These are phyloP conservation scores for Drosophila histrio DNA, from an alignment of 2,888 invertebrate species.

Conservation along the genomic window DNA sequence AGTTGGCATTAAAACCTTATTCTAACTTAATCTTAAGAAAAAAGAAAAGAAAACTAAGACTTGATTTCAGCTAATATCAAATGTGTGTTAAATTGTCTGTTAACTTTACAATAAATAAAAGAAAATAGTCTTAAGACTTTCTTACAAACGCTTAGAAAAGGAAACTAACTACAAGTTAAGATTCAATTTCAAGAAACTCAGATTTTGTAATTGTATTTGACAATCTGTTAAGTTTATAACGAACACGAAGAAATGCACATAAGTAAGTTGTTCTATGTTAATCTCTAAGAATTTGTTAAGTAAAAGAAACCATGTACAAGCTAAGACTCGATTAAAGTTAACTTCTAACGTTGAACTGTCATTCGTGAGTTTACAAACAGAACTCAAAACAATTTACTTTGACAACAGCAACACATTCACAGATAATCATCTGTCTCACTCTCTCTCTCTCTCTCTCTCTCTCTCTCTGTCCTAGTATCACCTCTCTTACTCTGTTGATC, in stretches of 20 bases:
- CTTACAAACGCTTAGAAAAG: not conserved
- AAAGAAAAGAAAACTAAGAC: not conserved
- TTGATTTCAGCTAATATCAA: not conserved
- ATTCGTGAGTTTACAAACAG: conserved; percentile 1
- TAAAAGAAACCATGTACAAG: not conserved
- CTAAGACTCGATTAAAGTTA: conserved; percentile 1
- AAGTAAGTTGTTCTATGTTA: not conserved
- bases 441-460: not conserved
- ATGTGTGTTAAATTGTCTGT: not conserved
- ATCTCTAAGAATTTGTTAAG: not conserved
- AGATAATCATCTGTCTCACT: conserved; percentile 4
- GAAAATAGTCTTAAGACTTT: not conserved
- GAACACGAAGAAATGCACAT: not conserved
- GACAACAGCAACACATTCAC: conserved; percentile 1
- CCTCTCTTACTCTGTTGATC: not conserved
- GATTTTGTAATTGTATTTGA: not conserved
- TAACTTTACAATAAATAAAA: not conserved
- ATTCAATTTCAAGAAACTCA: not conserved
- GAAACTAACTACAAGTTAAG: not conserved
- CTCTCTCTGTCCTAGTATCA: conserved; percentile 2
- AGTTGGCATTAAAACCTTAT: too few relatives aligned
- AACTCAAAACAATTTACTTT: conserved; percentile 17
- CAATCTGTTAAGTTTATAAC: not conserved
- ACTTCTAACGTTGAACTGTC: conserved; percentile 6
- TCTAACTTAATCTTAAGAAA: too few relatives aligned